Evolutionary conservation across 37 sponge, comb jelly and placozoan genomes (phyloP), one percentile per base, ranked within the genome.

Genomic region (Cliona cf. orientalis): DNA sequence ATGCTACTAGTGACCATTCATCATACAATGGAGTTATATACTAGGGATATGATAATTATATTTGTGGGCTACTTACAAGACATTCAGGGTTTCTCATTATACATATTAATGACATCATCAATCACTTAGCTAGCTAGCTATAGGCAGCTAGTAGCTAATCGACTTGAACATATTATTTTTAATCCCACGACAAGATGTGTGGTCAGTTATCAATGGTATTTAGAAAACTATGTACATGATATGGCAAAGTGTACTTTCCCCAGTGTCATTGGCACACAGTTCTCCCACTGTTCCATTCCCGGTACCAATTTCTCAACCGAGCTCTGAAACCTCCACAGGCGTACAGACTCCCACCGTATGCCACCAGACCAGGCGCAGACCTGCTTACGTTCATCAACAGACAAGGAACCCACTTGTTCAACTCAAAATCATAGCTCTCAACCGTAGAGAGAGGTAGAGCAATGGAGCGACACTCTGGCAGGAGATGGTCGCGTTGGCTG

Each of bases 231-330:
- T n/a, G n/a, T n/a, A n/a, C n/a, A n/a, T n/a, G n/a, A n/a, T n/a
- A n/a, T n/a, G n/a, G 80, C 75, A 69, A 85, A 90, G 69, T 90
- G 91, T 25, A 76, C 86, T 22, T 56, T 56, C 29, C 67, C 82
- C 3, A 33, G 22, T 17, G 26, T 43, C 86, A 90, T 83, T 23
- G 45, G 21, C 17, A 39, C 38, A 58, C 39, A 65, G 14, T 46
- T 58, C 0, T 46, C 41, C 90, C 90, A 90, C 21, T 22, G 21
- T 7, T 58, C 36, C 34, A 44, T 73, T 26, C 71, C 60, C 17
- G 82, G 81, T n/a, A 14, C 45, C 28, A 66, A 75, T 29, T 31
- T 19, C 61, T 90, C 91, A 37, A 85, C 86, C 35, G 81, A 80
- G 32, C 53, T 66, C 12, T 69, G 31, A 75, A 90, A 12, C 91